Evolutionary conservation across 2,797 vertebrate species (phyloP), one percentile per base, ranked within the genome.

Genomic region (Ctenopoma kingsleyae): DNA sequence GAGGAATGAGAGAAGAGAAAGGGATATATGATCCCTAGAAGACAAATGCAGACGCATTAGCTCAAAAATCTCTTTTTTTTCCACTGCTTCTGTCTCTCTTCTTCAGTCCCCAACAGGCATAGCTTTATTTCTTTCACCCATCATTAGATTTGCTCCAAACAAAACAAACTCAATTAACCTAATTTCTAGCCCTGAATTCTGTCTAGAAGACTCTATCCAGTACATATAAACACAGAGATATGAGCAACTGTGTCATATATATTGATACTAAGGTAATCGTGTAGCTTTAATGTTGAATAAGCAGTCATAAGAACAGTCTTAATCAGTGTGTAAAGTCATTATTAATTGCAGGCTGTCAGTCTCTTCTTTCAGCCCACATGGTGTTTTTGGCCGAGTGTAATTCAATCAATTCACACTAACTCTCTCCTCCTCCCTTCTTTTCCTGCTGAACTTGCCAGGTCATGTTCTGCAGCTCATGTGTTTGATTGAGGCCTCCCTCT

Each of bases 331-430:
- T 19, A 3, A 49, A 6, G 35, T 67, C 12, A 4, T 67, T 76
- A 73, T 66, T 48, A 80, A 71, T 67, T 38, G 15, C 79, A 61
- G 70, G 38, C 80, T 65, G 76, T 85, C 87, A 69, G 74, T 70
- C 71, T 69, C 66, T 74, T 62, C 65, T 67, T 66, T 84, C 68
- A 74, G 64, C 56, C 83, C 88, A 89, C 81, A 82, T 83, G 84
- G 74, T 74, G 75, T 82, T 89, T 87, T 84, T 64, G 74, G 66
- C 74, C 53, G 7, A 80, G 84, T 78, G 67, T 86, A 88, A 91
- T 90, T 92, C 87, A 87, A 89, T 91, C 89, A 92, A 85, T 93
- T 92, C 89, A 89, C 89, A 89, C 90, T 32, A 82, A 74, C 65
- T 67, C 74, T 74, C 72, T 74, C 72, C 84, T 76, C 88, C 83